These are phyloP conservation scores for Meiosimyza platycephala DNA, from an alignment of 2,888 invertebrate genomes.

Conservation along the genomic window DNA sequence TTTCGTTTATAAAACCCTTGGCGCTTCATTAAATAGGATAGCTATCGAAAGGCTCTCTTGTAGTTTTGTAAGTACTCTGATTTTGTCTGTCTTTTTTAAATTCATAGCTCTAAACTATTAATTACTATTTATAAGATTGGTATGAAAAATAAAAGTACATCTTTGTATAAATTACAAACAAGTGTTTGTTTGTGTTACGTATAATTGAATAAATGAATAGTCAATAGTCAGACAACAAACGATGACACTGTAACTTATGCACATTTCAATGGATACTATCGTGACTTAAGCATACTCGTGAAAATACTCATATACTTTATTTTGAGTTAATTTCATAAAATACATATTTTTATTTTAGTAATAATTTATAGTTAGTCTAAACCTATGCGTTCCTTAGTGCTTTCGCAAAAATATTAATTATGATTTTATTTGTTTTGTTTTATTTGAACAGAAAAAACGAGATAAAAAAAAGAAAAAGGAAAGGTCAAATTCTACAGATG, in stretches of 20 bases:
- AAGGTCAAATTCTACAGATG: conserved; percentile 69
- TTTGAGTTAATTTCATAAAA: neutral
- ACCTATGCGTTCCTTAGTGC: conserved; percentile 15
- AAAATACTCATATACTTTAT: neutral
- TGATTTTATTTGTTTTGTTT: conserved; percentile 39
- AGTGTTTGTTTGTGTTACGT: conserved; percentile 30
- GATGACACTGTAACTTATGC: conserved; percentile 3
- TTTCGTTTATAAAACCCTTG: conserved; percentile 74
- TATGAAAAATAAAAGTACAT: conserved; percentile 28
- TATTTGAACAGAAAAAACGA: conserved; percentile 70
- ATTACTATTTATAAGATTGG: conserved; percentile 48
- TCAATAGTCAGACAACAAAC: no score
- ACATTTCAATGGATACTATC: conserved; percentile 3
- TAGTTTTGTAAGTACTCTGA: conserved; percentile 68
- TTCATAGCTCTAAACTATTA: conserved; percentile 17
- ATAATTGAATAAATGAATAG: neutral
- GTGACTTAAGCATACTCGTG: neutral
- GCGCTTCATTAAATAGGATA: conserved; percentile 68
- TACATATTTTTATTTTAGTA: neutral
- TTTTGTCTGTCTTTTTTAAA: conserved; percentile 58
- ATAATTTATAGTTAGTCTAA: neutral
- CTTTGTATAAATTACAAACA: conserved; percentile 37
- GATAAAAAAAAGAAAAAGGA: conserved; percentile 72
- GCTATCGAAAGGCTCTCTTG: conserved; percentile 67
- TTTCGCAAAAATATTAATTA: conserved; percentile 34